Evolutionary conservation across 2,888 invertebrate species (phyloP), one percentile per base, ranked within the genome.

Genomic region (Cyclophora punctaria): DNA sequence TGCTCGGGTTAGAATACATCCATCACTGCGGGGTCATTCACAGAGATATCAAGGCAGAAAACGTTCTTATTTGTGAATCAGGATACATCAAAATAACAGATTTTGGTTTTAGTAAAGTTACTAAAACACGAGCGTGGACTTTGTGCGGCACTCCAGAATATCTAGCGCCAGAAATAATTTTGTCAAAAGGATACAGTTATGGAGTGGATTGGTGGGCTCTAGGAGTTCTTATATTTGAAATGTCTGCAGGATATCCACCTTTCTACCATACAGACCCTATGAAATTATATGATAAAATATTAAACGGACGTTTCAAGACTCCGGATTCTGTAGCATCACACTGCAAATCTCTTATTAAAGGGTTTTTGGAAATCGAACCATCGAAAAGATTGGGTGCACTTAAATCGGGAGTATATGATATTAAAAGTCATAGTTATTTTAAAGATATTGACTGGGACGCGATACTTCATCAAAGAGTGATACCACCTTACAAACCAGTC

Each of bases 111-210:
- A 93, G 96, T 60, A 98, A 98, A 88, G 79, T 92, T 52, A 81
- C 92, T 48, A 90, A 90, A 58, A 85, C 87, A 4, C 87, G 97
- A 61, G 97, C 98, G 0, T 96, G 95, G 92, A 97, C 97, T 0
- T 78, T 98, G 49, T 98, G 98, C 75, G 98, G 98, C 0, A 99
- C 98, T 0, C 98, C 98, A 0, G 98, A 98, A 80, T 99, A 99
- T 81, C 84, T 99, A 54, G 98, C 98, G 0, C 96, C 96, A 1
- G 98, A 98, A 83, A 92, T 94, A 34, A 96, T 98, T 59, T 89
- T 95, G 59, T 94, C 93, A 41, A 96, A 95, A 78, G 97, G 98
- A 0, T 98, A 98, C 81, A 94, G 95, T 41, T 93, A 92, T 67
- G 92, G 96, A 0, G 97, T 96, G 0, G 98, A 98, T 73, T 98